A percentile compares a stretch with the other conserved stretches of the same genome.
phyloP scores from a whole-genome alignment of 2,888 invertebrate species.

The Spisula solida region DNA sequence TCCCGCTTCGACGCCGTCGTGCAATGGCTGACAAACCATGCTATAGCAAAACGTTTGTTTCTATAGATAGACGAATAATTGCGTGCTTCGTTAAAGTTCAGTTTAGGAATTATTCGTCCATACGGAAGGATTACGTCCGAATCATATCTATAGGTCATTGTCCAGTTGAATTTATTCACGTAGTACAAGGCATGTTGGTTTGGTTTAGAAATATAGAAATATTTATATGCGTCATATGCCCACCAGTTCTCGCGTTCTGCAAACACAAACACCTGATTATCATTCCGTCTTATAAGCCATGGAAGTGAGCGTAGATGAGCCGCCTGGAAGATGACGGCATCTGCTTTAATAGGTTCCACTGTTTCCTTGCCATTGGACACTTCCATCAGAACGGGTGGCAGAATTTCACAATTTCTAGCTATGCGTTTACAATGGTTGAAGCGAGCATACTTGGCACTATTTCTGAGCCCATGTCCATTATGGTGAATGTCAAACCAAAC shows the following conservation, averaged over 20 bases:
- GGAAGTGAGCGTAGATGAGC: not conserved
- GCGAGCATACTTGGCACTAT: not conserved
- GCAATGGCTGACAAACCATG: slow-evolving; percentile 67
- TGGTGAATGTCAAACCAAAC: slow-evolving; percentile 32
- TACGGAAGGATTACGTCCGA: slow-evolving; percentile 56
- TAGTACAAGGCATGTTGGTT: not conserved
- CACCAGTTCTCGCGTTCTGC: slow-evolving; percentile 44
- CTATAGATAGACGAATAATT: no score
- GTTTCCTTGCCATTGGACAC: not conserved
- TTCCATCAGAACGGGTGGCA: not conserved
- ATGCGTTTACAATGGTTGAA: not conserved
- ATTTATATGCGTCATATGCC: not conserved
- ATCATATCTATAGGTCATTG: slow-evolving; percentile 58
- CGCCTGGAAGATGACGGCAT: slow-evolving; percentile 39
- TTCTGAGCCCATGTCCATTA: slow-evolving; percentile 27
- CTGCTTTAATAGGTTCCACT: slow-evolving; percentile 13
- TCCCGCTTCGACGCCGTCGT: slow-evolving; percentile 51
- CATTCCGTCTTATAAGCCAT: not conserved
- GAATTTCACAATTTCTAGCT: slow-evolving; percentile 17
- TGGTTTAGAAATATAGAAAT: not conserved
- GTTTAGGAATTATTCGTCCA: slow-evolving; percentile 27
- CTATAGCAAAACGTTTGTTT: not conserved
- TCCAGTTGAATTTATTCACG: slow-evolving; percentile 54
- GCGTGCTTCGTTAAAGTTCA: not conserved
- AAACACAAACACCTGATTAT: slow-evolving; percentile 44